Evolutionary conservation across 1,140 invertebrate species (phyloP).

Genomic region (Polypedilum vanderplanki): DNA sequence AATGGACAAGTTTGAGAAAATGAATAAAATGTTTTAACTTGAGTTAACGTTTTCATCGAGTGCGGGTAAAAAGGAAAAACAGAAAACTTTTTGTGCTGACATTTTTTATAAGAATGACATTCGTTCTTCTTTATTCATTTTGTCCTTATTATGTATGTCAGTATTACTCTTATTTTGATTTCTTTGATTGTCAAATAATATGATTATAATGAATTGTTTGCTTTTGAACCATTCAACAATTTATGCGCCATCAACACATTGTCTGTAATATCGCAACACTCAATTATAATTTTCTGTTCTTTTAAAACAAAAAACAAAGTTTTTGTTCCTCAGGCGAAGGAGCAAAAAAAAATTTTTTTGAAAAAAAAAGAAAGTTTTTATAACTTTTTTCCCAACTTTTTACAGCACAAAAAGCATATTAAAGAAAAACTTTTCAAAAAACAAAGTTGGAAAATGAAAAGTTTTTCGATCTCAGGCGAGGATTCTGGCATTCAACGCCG

Average conservation of each 20-base stretch:
- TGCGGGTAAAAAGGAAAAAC: neutral
- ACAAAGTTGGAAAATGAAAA: constrained; percentile 21
- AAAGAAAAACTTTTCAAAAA: constrained; percentile 20
- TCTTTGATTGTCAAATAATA: no score
- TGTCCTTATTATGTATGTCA: no score
- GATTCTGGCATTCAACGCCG: neutral
- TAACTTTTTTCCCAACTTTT: constrained; percentile 4
- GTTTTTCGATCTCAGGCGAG: constrained; percentile 8
- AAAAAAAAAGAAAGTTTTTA: constrained; percentile 22
- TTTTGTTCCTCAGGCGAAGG: constrained; percentile 9
- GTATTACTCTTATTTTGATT: no score
- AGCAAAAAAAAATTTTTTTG: constrained; percentile 24
- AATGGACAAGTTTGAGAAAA: no score
- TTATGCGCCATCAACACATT: no score
- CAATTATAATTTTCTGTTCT: neutral
- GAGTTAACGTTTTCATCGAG: constrained; percentile 16
- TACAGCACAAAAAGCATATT: constrained; percentile 24
- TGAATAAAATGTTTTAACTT: constrained; percentile 16
- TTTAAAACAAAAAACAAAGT: constrained; percentile 26
- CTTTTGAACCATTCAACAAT: no score
- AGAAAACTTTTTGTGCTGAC: neutral
- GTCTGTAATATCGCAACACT: no score
- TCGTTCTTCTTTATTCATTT: no score
- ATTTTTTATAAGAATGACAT: no score
- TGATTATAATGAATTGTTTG: no score